These are phyloP conservation scores for Malurus splendens DNA, from an alignment of 2,797 vertebrate species.

Conservation along the genomic window DNA sequence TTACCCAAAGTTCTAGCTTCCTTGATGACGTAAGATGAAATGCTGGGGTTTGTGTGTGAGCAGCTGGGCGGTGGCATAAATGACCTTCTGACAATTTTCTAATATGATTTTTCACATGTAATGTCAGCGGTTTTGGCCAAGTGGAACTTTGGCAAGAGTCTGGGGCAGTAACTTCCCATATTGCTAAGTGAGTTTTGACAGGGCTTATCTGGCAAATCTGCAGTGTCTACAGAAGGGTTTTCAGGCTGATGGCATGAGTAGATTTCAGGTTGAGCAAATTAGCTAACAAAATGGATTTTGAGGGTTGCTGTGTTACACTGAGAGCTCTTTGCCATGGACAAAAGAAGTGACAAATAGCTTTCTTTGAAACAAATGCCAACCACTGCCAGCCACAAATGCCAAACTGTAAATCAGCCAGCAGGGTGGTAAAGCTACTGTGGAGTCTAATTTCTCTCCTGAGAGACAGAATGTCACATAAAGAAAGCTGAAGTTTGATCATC, in stretches of 20 bases:
- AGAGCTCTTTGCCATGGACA: not conserved
- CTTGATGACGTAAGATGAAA: not conserved
- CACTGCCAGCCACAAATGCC: not conserved
- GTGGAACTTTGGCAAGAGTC: not conserved
- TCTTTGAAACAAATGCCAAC: not conserved
- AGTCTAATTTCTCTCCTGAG: not conserved
- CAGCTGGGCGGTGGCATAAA: not conserved
- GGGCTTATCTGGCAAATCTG: not conserved
- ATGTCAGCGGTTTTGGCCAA: not conserved
- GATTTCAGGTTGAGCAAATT: not conserved
- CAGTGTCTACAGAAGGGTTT: not conserved
- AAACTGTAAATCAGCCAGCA: slow-evolving; percentile 20
- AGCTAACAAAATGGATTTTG: slow-evolving; percentile 17
- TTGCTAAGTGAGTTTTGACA: not conserved
- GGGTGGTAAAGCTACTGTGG: not conserved
- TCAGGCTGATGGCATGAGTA: not conserved
- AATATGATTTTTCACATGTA: not conserved
- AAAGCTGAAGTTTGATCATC: slow-evolving; percentile 5
- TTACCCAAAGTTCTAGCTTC: not conserved
- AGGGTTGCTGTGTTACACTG: not conserved
- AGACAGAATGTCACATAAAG: not conserved
- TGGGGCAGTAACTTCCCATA: not conserved
- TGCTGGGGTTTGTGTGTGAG: fast-evolving
- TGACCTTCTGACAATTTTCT: not conserved
- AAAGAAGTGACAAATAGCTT: slow-evolving; percentile 17